These are phyloP conservation scores for Drymonia ruficornis DNA, from an alignment of 2,888 invertebrate genomes.

Conservation along the genomic window DNA sequence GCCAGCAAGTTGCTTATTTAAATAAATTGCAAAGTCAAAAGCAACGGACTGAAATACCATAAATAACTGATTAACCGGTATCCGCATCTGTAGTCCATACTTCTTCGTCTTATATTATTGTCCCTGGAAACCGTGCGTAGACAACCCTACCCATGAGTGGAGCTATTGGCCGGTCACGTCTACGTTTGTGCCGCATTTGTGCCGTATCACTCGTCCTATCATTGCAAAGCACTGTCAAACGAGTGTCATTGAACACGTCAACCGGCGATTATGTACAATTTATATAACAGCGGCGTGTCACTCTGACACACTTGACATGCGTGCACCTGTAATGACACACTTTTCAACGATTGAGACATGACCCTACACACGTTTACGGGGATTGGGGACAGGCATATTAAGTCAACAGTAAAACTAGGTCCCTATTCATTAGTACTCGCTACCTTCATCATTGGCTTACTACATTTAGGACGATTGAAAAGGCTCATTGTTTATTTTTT, in stretches of 20 bases:
- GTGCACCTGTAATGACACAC: constrained; percentile 44
- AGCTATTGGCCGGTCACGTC: constrained; percentile 8
- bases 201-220: constrained; percentile 14
- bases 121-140: not conserved
- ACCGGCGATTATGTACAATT: constrained; percentile 40
- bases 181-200: constrained; percentile 9
- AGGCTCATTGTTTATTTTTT: no score
- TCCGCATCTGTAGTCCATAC: no score
- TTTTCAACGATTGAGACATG: constrained; percentile 38
- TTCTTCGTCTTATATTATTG: no score
- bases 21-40: no score
- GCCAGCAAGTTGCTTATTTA: no score
- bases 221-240: constrained; percentile 27
- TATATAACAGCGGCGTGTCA: constrained; percentile 43
- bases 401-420: constrained; percentile 9
- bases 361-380: constrained; percentile 24
- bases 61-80: no score
- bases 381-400: constrained; percentile 30
- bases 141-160: not conserved
- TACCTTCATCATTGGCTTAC: not conserved
- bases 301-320: constrained; percentile 25
- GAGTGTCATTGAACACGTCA: constrained; percentile 29
- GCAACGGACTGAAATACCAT: no score
- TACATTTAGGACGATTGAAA: not conserved
- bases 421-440: not conserved